Evolutionary conservation across 2,113 vertebrate genomes (phyloP), one percentile per base, ranked within the genome.

Genomic region (Eudyptes chrysolophus): DNA sequence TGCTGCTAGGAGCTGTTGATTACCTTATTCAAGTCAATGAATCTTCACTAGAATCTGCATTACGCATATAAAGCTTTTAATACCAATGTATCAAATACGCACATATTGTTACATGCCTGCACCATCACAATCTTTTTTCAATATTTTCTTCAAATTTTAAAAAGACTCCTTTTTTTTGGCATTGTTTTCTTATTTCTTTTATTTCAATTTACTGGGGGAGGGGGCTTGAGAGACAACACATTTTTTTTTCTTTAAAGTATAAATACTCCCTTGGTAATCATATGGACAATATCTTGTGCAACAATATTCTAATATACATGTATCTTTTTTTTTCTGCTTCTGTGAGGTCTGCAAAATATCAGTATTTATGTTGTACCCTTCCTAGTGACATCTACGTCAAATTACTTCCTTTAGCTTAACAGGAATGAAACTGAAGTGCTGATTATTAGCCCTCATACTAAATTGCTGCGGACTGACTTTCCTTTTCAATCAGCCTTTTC

Each of bases 361-460:
- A 38, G 38, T 80, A 88, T 94, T 96, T 95, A 62, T 92, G 64
- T 90, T 85, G 72, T n/a, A 77, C 6, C 36, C 87, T 89, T 94
- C 66, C 26, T 40, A 61, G 49, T 38, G 55, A 86, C 68, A 95
- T 94, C 70, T 84, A 20, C 76, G 34, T 92, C 86, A 95, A 90
- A 90, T 86, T n/a, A 94, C 40, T 97, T 95, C 69, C 79, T 94
- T 91, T 80, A 78, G 29, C 54, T 89, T 94, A 82, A 95, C 64
- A 92, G 57, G 61, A 96, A 94, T 87, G 88, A 97, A 96, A 95
- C 36, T 64, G 69, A 97, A 97, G 80, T 90, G 40, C 51, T 81
- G 52, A 84, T 95, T 97, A 92, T 96, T 85, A 95, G 44, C 40
- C 92, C 94, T 96, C 4, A 8, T 66, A 57, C 38, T 96, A 95